Percentiles rank a stretch among this genome's conserved stretches.
Conservation (phyloP, 2,888 invertebrate genomes). For the Oscheius sp. region DNA sequence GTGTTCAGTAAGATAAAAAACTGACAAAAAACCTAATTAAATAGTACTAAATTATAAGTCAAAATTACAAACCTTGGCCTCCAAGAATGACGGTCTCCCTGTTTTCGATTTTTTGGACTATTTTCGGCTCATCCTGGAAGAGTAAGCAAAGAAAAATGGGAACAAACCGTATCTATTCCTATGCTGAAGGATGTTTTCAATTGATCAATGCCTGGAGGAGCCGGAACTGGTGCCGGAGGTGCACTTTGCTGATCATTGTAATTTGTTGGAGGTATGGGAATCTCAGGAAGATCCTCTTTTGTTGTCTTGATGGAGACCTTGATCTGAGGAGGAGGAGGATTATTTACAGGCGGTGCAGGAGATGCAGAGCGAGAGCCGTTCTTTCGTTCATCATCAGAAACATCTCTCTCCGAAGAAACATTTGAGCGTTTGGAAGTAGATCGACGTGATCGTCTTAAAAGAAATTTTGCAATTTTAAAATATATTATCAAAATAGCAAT, state of each 20-base stretch:
- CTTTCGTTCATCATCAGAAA: background rate
- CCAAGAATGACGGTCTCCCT: background rate
- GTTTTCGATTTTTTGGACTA: slow-evolving; percentile 7
- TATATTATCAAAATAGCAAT: background rate
- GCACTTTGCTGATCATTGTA: background rate
- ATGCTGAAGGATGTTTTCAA: slow-evolving; percentile 20
- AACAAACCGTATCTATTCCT: slow-evolving; percentile 25
- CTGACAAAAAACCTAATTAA: too few species aligned
- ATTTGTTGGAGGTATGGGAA: slow-evolving; percentile 4
- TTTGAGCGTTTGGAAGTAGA: slow-evolving; percentile 1
- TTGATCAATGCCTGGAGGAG: background rate
- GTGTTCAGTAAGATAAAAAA: too few species aligned
- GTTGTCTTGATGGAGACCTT: slow-evolving; percentile 15
- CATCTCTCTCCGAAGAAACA: background rate
- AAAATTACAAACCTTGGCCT: background rate
- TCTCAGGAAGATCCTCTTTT: slow-evolving; percentile 19
- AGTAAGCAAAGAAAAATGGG: background rate
- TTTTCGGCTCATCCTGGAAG: slow-evolving; percentile 14
- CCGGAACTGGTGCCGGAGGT: background rate
- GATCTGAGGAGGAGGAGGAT: slow-evolving; percentile 12
- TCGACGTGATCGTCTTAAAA: slow-evolving; percentile 8
- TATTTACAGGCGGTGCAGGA: slow-evolving; percentile 1
- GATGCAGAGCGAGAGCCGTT: background rate
- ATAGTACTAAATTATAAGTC: background rate
- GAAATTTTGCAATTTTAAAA: background rate